These are phyloP conservation scores for Neotoma lepida DNA, from an alignment of 2,113 vertebrate genomes.

Conservation along the genomic window DNA sequence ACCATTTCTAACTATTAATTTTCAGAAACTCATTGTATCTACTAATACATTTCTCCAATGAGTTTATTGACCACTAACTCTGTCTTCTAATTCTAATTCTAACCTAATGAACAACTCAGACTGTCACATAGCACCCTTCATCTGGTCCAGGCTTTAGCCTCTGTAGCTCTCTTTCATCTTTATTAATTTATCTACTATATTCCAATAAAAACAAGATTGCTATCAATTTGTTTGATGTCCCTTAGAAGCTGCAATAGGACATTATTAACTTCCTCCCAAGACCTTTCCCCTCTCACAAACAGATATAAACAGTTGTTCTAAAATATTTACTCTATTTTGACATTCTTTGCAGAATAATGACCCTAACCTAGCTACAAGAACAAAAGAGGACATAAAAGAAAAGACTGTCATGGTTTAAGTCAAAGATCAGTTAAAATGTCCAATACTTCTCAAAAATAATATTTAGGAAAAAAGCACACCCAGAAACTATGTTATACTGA, in stretches of 20 bases:
- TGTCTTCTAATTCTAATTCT: neutral
- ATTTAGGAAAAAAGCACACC: slow-evolving; percentile 59
- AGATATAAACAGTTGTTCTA: slow-evolving; percentile 71
- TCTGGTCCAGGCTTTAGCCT: slow-evolving; percentile 11
- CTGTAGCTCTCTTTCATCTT: neutral
- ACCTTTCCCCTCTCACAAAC: slow-evolving; percentile 60
- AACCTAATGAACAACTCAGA: neutral
- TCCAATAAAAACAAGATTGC: slow-evolving; percentile 66
- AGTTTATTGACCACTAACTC: slow-evolving; percentile 25
- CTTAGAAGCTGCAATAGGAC: slow-evolving; percentile 60
- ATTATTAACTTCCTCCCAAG: slow-evolving; percentile 74
- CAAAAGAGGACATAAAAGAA: slow-evolving; percentile 72
- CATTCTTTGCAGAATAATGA: slow-evolving; percentile 74
- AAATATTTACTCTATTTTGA: slow-evolving; percentile 72
- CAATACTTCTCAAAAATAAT: slow-evolving; percentile 73
- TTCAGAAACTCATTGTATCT: neutral
- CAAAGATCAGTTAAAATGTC: slow-evolving; percentile 71
- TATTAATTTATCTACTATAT: slow-evolving; percentile 60
- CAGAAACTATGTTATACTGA: slow-evolving; percentile 63
- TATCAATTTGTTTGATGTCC: slow-evolving; percentile 62
- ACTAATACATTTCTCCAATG: slow-evolving; percentile 18
- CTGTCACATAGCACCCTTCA: neutral
- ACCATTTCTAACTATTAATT: neutral
- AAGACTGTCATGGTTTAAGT: slow-evolving; percentile 65
- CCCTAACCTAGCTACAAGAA: slow-evolving; percentile 52